Evolutionary conservation across 35 echinoderm and acorn worm genomes (phyloP).

Genomic region (Hemicentrotus pulcherrimus): DNA sequence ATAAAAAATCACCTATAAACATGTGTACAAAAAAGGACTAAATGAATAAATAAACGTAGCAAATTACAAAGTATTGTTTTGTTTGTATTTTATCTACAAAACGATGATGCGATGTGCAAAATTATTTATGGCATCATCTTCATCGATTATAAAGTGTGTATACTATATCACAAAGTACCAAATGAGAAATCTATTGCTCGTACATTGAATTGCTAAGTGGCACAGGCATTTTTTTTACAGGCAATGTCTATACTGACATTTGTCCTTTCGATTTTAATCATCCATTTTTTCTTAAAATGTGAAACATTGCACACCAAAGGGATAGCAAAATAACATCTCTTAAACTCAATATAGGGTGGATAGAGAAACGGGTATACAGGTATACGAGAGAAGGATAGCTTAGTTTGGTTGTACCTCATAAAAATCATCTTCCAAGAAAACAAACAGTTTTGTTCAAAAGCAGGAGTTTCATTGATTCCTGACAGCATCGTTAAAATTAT

Average conservation of each 20-base stretch:
- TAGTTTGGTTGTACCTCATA: too few species aligned
- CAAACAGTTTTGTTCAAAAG: too few species aligned
- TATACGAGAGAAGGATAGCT: too few species aligned
- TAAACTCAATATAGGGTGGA: too few species aligned
- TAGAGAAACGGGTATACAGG: too few species aligned
- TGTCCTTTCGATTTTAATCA: background rate
- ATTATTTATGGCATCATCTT: background rate
- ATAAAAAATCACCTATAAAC: background rate
- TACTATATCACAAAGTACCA: background rate
- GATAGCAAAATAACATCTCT: too few species aligned
- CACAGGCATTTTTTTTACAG: background rate
- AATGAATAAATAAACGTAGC: slow-evolving; percentile 7
- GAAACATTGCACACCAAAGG: too few species aligned
- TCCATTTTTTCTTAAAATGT: too few species aligned
- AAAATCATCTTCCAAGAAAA: too few species aligned
- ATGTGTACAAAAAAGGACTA: background rate
- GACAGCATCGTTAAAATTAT: too few species aligned
- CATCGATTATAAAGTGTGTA: background rate
- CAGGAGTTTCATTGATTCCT: too few species aligned
- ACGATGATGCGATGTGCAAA: background rate
- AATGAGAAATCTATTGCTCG: slow-evolving; percentile 23
- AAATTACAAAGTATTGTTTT: slow-evolving; percentile 7
- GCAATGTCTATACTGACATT: background rate
- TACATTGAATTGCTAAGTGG: slow-evolving; percentile 17
- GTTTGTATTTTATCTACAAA: background rate